Evolutionary conservation across 2,113 vertebrate species (phyloP).

Genomic region (Phylloscopus whistleri): DNA sequence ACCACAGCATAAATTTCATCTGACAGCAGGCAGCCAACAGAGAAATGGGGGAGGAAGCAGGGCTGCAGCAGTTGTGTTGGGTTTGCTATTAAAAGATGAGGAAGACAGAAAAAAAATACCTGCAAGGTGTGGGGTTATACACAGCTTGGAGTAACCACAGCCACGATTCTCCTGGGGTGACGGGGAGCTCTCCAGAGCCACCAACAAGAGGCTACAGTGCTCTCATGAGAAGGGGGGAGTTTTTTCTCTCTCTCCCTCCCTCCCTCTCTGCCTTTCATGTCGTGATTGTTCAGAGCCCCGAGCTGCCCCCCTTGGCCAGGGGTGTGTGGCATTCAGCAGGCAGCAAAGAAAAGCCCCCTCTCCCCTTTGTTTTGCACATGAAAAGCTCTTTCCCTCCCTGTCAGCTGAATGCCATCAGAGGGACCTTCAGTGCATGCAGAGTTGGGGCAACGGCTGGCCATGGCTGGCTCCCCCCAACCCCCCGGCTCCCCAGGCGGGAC

Average conservation of each 20-base stretch:
- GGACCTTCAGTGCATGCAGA: background rate
- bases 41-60: background rate
- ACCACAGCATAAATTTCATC: slow-evolving; percentile 54
- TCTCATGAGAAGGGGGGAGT: slow-evolving; percentile 17
- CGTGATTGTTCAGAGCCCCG: background rate
- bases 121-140: background rate
- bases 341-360: background rate
- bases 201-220: background rate
- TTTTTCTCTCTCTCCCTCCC: background rate
- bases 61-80: background rate
- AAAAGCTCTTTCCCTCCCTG: slow-evolving; percentile 8
- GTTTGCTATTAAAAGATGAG: slow-evolving; percentile 26
- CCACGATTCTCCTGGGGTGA: background rate
- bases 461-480: background rate
- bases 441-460: background rate
- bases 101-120: background rate
- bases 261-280: slow-evolving; percentile 21
- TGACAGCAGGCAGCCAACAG: slow-evolving; percentile 10
- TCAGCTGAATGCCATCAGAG: background rate
- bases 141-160: background rate
- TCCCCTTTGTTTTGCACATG: slow-evolving; percentile 2
- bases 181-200: background rate
- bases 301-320: slow-evolving; percentile 30
- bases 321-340: background rate
- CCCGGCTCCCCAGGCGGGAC: background rate